A percentile compares a stretch with the other conserved stretches of the same genome.
Evolutionary conservation across 2,797 vertebrate species (phyloP).

Genomic region (Fistularia commersonii): DNA sequence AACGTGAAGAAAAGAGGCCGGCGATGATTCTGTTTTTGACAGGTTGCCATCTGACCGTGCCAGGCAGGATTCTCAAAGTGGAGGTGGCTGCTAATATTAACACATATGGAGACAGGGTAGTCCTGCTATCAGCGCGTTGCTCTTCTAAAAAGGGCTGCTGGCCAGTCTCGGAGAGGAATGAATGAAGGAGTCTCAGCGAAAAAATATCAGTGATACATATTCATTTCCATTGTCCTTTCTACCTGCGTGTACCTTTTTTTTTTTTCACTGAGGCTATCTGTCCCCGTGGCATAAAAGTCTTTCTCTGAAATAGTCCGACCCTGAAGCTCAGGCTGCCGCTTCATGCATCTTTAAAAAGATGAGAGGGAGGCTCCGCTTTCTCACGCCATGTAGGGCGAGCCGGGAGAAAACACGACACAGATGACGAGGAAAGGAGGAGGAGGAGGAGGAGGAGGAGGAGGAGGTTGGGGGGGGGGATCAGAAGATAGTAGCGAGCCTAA

Average conservation of each 20-base stretch:
- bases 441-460: background rate
- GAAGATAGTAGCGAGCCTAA: constrained; percentile 25
- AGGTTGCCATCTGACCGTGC: constrained; percentile 31
- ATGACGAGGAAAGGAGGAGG: constrained; percentile 8
- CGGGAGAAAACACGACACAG: constrained; percentile 33
- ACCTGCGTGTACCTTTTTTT: background rate
- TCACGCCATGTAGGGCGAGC: constrained; percentile 55
- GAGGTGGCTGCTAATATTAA: constrained; percentile 23
- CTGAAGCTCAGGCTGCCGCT: constrained; percentile 40
- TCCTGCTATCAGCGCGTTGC: too few species aligned
- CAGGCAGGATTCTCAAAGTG: constrained; percentile 21
- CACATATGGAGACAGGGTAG: background rate
- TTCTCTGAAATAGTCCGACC: constrained; percentile 15
- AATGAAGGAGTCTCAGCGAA: too few species aligned
- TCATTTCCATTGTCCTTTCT: constrained; percentile 14
- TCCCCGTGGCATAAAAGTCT: constrained; percentile 7
- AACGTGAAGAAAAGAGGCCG: constrained; percentile 14
- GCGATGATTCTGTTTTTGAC: constrained; percentile 34
- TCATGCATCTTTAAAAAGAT: constrained; percentile 76
- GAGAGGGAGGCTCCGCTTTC: constrained; percentile 67
- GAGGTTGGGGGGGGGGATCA: constrained; percentile 37
- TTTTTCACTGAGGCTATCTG: background rate
- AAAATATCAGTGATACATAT: too few species aligned
- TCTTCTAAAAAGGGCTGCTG: too few species aligned
- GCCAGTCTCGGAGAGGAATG: too few species aligned